Base-by-base conservation (phyloP, 2,888 invertebrate genomes). In the Cyclophora punctaria region DNA sequence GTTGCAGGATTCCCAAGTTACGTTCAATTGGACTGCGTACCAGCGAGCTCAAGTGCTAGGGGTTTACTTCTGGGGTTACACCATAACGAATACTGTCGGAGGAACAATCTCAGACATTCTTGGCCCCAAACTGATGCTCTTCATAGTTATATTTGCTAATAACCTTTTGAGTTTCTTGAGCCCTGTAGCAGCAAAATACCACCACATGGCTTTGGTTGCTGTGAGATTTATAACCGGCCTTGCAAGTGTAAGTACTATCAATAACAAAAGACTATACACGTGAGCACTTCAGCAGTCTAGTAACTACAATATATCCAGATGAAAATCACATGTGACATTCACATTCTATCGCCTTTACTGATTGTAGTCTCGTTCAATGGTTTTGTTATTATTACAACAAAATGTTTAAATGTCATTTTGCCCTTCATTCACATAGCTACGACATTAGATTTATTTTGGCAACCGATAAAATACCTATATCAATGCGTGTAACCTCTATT, bases 51-150 rank as follows among this genome's bases (percentile, higher is more conserved):
- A 86, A 6, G 78, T 91, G 2, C 60, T 92, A 42, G 90, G 90
- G 2, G 82, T 89, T 3, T 91, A 89, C 60, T 91, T 91, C 59
- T 91, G 91, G 86, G 91, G 91, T 3, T 91, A 91, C 60, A 78
- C 89, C 48, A 58, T 89, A 1, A 4, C 85, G 89, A 54, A 67
- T 4, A 34, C 47, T 3, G 6, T 53, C 2, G 54, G 56, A 33
- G 58, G 58, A n/a, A 47, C 52, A 2, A 45, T 56, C 4, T 50
- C 56, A 33, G 52, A 56, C 6, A 20, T 48, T 3, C 52, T 48
- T 34, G 58, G 58, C 5, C 50, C 58, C 5, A 52, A 52, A 45
- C 43, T 47, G 4, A 45, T 49, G 2, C 33, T 55, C 2, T 7
- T 52, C 4, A n/a, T 51, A 5, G 45, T 51, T 37, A 34, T 44